phyloP scores from a whole-genome alignment of 2,888 invertebrate genomes.

The Orchesella flavescens region DNA sequence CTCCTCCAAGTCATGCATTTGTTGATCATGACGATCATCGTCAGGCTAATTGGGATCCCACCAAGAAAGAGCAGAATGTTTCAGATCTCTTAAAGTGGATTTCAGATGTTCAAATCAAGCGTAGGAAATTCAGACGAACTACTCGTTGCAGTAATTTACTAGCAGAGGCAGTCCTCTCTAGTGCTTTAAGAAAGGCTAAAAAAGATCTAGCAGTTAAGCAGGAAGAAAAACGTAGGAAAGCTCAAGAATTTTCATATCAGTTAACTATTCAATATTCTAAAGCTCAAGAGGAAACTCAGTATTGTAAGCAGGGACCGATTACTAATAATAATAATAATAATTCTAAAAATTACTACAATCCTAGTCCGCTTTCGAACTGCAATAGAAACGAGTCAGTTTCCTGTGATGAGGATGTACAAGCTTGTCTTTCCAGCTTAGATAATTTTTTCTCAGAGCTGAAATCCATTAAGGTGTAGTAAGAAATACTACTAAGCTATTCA shows the following conservation, averaged over 20 bases:
- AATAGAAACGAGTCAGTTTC: conserved; percentile 2
- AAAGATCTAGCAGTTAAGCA: conserved; percentile 67
- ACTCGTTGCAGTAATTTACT: conserved; percentile 69
- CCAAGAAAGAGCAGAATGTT: conserved; percentile 39
- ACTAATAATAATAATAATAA: conserved; percentile 14
- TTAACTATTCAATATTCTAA: conserved; percentile 37
- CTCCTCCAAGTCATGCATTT: conserved; percentile 34
- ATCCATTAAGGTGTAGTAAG: conserved; percentile 64
- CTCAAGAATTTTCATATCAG: conserved; percentile 66
- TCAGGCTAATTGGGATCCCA: conserved; percentile 11
- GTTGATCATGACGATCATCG: conserved; percentile 18
- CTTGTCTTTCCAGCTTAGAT: conserved; percentile 69
- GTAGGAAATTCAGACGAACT: conserved; percentile 68
- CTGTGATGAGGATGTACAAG: conserved; percentile 65
- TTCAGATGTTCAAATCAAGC: conserved; percentile 69
- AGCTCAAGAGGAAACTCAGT: neutral
- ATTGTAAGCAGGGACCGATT: neutral
- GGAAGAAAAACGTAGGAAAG: conserved; percentile 68
- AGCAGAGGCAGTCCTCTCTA: conserved; percentile 69
- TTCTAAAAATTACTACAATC: neutral
- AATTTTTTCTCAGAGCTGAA: conserved; percentile 70
- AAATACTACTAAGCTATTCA: neutral
- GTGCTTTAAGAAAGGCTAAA: conserved; percentile 66
- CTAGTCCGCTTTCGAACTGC: neutral
- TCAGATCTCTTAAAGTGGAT: conserved; percentile 68